A percentile compares a stretch with the other conserved stretches of the same genome.
These are phyloP conservation scores for Drosophila limbata DNA, from an alignment of 2,888 invertebrate species.

Conservation along the genomic window DNA sequence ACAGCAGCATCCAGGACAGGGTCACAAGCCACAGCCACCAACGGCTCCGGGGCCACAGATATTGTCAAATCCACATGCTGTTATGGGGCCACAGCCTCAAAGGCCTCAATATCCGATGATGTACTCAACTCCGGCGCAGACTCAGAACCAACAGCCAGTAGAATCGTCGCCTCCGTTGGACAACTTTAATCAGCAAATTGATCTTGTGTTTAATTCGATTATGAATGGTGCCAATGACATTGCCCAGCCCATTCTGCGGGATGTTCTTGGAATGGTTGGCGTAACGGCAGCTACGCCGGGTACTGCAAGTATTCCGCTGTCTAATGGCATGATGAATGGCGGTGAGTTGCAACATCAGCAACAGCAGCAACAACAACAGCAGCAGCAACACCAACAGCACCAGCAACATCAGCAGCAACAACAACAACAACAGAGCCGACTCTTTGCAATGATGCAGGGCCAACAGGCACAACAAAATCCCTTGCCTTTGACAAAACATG, in stretches of 20 bases:
- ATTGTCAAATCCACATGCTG: conserved; percentile 63
- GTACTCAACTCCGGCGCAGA: conserved; percentile 65
- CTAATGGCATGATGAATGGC: conserved; percentile 67
- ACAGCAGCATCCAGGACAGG: conserved; percentile 51
- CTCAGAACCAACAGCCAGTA: conserved; percentile 59
- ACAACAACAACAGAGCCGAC: conserved; percentile 57
- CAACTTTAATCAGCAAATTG: conserved; percentile 85
- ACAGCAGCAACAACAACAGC: conserved; percentile 52
- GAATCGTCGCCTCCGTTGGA: conserved; percentile 75
- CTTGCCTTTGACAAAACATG: conserved; percentile 48
- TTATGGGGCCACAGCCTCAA: conserved; percentile 63
- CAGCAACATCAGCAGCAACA: conserved; percentile 36
- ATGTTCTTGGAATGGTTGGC: conserved; percentile 84
- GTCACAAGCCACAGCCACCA: conserved; percentile 59
- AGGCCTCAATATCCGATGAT: conserved; percentile 75
- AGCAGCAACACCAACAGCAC: conserved; percentile 45
- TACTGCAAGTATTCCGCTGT: conserved; percentile 45
- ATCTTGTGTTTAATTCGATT: conserved; percentile 85
- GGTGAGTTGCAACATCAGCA: conserved; percentile 66
- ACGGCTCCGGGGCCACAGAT: conserved; percentile 48
- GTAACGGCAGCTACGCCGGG: conserved; percentile 43
- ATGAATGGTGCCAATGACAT: conserved; percentile 84
- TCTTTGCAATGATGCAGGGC: conserved; percentile 69
- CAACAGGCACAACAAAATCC: conserved; percentile 50
- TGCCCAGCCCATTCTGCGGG: conserved; percentile 84